Conservation (phyloP, 2,113 vertebrate genomes). For the Poeciliopsis prolifica region DNA sequence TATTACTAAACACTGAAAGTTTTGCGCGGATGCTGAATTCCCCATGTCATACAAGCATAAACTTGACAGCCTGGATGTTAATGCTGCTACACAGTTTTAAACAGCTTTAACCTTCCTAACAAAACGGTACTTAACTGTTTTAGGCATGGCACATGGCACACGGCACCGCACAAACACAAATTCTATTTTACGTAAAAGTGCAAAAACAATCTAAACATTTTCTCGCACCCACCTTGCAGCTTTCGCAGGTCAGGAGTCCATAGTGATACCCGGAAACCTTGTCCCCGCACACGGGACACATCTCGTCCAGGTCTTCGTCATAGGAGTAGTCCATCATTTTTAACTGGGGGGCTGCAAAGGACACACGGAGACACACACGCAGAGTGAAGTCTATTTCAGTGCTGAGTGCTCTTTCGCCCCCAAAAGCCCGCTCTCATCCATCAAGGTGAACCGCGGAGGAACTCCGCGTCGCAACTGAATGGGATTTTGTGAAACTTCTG, state of each 20-base stretch:
- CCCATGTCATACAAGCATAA: too few species aligned
- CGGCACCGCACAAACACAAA: background rate
- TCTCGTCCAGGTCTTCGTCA: conserved; percentile 97
- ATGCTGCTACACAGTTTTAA: background rate
- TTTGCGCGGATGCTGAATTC: background rate
- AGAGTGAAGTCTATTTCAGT: conserved; percentile 44
- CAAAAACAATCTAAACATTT: background rate
- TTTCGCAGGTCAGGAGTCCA: conserved; percentile 98
- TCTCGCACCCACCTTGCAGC: conserved; percentile 91
- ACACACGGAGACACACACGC: conserved; percentile 27
- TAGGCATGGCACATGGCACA: background rate
- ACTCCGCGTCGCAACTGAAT: conserved; percentile 6
- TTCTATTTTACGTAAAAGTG: background rate
- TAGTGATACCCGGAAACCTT: conserved; percentile 99
- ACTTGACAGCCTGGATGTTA: background rate
- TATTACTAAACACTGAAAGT: background rate
- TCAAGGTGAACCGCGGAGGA: conserved; percentile 38
- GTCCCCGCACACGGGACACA: conserved; percentile 98
- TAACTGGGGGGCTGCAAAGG: conserved; percentile 88
- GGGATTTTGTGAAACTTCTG: conserved; percentile 20
- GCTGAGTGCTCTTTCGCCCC: conserved; percentile 32
- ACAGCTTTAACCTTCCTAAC: background rate
- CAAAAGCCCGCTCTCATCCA: conserved; percentile 45
- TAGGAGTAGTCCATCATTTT: conserved; percentile 99
- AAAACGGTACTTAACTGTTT: background rate